Percentiles rank a stretch among this genome's conserved stretches.
phyloP scores from a whole-genome alignment of 2,113 vertebrate species.

The Colossoma macropomum region DNA sequence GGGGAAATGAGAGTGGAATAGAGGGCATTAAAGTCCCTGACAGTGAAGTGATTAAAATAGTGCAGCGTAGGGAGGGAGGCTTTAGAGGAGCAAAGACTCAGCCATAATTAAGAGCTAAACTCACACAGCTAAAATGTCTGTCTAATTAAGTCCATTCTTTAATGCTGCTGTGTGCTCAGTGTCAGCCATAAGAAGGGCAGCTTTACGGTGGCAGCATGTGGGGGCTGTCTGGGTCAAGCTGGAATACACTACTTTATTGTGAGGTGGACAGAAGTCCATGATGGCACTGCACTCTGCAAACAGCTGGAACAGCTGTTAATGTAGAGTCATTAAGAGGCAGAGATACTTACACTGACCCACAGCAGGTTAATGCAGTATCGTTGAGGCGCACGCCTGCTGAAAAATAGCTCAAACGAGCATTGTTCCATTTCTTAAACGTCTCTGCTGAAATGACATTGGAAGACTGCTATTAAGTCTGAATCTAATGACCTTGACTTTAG shows the following conservation, averaged over 20 bases:
- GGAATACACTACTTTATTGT: constrained; percentile 40
- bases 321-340: not conserved
- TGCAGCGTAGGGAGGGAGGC: constrained; percentile 34
- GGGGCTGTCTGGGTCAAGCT: constrained; percentile 24
- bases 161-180: constrained; percentile 36
- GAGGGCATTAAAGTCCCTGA: constrained; percentile 40
- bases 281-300: not conserved
- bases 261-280: constrained; percentile 14
- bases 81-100: constrained; percentile 57
- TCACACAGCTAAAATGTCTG: constrained; percentile 56
- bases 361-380: too few species aligned
- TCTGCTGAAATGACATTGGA: too few species aligned
- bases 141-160: constrained; percentile 59
- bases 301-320: not conserved
- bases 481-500: too few species aligned
- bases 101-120: constrained; percentile 63
- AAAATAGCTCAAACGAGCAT: too few species aligned
- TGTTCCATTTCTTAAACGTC: too few species aligned
- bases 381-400: too few species aligned
- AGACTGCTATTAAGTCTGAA: too few species aligned
- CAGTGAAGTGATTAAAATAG: constrained; percentile 61
- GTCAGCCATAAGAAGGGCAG: constrained; percentile 26
- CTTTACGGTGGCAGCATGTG: constrained; percentile 43
- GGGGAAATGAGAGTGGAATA: constrained; percentile 38
- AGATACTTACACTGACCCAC: not conserved